phyloP scores from a whole-genome alignment of 1,140 invertebrate species.

The Antheraea mylitta region DNA sequence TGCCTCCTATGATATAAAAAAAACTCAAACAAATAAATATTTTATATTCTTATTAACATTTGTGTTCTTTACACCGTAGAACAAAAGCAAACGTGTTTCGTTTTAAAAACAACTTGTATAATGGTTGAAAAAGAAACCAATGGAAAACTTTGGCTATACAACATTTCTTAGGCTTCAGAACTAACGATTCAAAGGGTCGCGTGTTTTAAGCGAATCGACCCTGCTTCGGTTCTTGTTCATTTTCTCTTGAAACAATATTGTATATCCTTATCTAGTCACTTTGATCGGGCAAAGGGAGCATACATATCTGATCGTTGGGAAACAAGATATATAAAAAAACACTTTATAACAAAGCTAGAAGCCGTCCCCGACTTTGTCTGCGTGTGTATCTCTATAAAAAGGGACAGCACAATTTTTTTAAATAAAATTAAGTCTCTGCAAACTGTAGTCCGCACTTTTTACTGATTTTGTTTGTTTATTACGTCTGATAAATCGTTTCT shows the following conservation, averaged over 20 bases:
- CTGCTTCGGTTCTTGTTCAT: conserved; percentile 14
- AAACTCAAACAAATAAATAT: too few species aligned
- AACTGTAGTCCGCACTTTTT: too few species aligned
- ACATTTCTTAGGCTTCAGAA: conserved; percentile 26
- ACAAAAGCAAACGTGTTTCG: not conserved
- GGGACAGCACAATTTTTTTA: too few species aligned
- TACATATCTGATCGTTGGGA: conserved; percentile 2
- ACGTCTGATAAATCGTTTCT: too few species aligned
- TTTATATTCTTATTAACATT: too few species aligned
- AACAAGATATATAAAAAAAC: not conserved
- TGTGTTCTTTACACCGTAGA: too few species aligned
- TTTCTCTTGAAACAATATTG: conserved; percentile 23
- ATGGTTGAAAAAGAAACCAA: conserved; percentile 15
- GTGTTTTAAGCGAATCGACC: conserved; percentile 30
- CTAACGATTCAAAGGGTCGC: conserved; percentile 22
- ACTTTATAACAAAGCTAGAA: too few species aligned
- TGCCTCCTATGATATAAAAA: too few species aligned
- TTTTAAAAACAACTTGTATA: not conserved
- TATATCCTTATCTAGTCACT: not conserved
- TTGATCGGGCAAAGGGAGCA: not conserved
- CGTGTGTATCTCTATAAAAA: too few species aligned
- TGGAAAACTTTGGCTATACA: not conserved
- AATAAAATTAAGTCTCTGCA: too few species aligned
- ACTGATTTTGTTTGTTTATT: too few species aligned
- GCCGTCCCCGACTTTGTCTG: too few species aligned